Evolutionary conservation across 1,140 invertebrate genomes (phyloP).

Genomic region (Trichogramma pretiosum): DNA sequence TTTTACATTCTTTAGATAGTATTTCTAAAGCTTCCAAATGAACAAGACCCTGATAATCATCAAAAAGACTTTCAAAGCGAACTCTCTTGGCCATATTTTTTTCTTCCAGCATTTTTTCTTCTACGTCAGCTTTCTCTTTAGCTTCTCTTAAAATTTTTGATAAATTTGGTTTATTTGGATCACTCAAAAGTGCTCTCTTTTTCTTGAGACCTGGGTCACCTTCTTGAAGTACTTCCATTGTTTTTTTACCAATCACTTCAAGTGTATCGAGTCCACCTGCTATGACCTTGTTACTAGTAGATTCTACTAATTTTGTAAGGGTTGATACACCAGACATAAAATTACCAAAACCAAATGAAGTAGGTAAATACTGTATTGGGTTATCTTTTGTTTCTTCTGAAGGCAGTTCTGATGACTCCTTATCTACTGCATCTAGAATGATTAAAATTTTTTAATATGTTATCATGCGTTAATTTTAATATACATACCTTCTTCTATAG

Average conservation of each 20-base stretch:
- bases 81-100: conserved; percentile 53
- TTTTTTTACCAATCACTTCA: conserved; percentile 87
- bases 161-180: conserved; percentile 44
- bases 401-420: conserved; percentile 5
- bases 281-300: conserved; percentile 70
- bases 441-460: neutral
- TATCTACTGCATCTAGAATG: too few relatives aligned
- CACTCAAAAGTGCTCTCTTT: conserved; percentile 60
- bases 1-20: conserved; percentile 72
- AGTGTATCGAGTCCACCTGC: conserved; percentile 77
- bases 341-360: conserved; percentile 52
- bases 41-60: conserved; percentile 80
- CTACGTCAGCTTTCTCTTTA: conserved; percentile 66
- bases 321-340: conserved; percentile 58
- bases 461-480: too few relatives aligned
- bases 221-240: conserved; percentile 84
- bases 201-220: conserved; percentile 79
- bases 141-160: conserved; percentile 70
- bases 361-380: conserved; percentile 23
- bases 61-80: conserved; percentile 76
- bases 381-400: conserved; percentile 19
- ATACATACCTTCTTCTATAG: too few relatives aligned
- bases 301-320: conserved; percentile 61
- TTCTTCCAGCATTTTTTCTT: conserved; percentile 54
- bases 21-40: conserved; percentile 86